Percentiles rank a stretch among this genome's conserved stretches.
phyloP scores from a whole-genome alignment of 2,888 invertebrate species.

The Caenorhabditis japonica region DNA sequence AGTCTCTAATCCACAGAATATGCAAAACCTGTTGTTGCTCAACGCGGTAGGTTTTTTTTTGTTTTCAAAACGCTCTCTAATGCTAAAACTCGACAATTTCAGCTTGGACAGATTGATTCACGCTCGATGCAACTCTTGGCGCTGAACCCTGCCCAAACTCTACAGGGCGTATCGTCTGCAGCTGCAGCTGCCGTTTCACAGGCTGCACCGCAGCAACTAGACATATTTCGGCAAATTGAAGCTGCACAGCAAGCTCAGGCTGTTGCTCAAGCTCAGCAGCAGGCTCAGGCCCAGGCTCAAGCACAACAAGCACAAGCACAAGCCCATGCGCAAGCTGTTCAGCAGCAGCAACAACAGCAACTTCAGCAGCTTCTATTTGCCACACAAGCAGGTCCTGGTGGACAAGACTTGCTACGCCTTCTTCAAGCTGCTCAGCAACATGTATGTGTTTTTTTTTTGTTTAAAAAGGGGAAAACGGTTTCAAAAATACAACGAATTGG shows the following conservation, averaged over 20 bases:
- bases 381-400: background rate
- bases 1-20: background rate
- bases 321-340: constrained; percentile 12
- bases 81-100: constrained; percentile 1
- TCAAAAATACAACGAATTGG: too few species aligned
- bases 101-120: background rate
- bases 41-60: too few species aligned
- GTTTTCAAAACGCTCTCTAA: too few species aligned
- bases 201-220: background rate
- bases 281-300: constrained; percentile 7
- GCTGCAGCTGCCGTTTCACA: background rate
- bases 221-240: background rate
- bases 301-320: constrained; percentile 14
- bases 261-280: background rate
- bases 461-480: too few species aligned
- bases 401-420: constrained; percentile 2
- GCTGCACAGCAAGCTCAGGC: constrained; percentile 10
- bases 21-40: background rate
- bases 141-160: background rate
- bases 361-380: constrained; percentile 14
- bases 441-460: background rate
- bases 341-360: constrained; percentile 29
- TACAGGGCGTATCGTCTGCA: background rate
- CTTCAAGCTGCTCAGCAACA: constrained; percentile 3
- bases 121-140: background rate